phyloP scores from a whole-genome alignment of 92 coral and sea anemone genomes.

The Porites divaricata region DNA sequence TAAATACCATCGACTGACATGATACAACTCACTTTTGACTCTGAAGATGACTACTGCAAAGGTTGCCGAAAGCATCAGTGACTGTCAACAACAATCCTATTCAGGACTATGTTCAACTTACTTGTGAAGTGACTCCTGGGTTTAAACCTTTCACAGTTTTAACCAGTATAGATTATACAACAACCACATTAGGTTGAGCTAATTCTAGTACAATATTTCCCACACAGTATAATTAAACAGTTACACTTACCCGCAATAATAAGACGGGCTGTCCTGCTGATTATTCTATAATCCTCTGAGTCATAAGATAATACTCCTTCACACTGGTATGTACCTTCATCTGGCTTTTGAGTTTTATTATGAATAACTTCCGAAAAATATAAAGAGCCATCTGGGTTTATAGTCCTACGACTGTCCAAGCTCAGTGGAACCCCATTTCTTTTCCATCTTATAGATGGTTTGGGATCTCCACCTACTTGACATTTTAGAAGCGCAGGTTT shows the following conservation, averaged over 20 bases:
- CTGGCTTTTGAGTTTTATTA: slow-evolving; percentile 74
- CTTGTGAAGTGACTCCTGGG: no score
- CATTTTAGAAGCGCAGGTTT: slow-evolving; percentile 76
- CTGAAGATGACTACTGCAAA: no score
- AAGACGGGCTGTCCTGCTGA: slow-evolving; percentile 78
- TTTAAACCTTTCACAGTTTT: no score
- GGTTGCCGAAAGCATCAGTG: no score
- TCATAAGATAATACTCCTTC: slow-evolving; percentile 58
- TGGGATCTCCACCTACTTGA: slow-evolving; percentile 69
- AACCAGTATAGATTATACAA: no score
- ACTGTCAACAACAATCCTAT: no score
- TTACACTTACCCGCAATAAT: slow-evolving; percentile 83
- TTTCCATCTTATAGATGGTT: slow-evolving; percentile 71
- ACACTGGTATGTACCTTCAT: slow-evolving; percentile 91
- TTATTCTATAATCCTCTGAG: slow-evolving; percentile 42
- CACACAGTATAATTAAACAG: no score
- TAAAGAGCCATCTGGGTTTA: slow-evolving; percentile 85
- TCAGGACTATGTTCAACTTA: no score
- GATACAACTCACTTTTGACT: no score
- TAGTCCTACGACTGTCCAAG: slow-evolving; percentile 68
- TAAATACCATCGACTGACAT: no score
- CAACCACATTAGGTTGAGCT: no score
- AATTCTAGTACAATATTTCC: no score
- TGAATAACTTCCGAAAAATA: slow-evolving; percentile 71
- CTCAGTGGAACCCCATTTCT: slow-evolving; percentile 65